Conservation (phyloP, 2,797 vertebrate genomes). For the Poecilia picta region DNA sequence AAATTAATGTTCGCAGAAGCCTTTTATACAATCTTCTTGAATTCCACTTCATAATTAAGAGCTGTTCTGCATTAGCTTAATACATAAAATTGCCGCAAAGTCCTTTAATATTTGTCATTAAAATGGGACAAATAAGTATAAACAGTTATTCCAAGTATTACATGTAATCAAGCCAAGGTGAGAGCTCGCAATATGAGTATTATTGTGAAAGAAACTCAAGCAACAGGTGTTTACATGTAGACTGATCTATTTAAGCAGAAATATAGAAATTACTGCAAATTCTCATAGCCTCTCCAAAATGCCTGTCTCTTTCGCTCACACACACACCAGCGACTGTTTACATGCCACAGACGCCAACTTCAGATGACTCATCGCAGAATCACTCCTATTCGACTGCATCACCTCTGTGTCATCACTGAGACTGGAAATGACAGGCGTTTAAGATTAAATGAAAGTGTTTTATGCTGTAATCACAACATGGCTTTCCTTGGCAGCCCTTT, state of each 20-base stretch:
- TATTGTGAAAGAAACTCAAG: background rate
- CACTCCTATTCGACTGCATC: slow-evolving; percentile 29
- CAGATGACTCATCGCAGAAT: slow-evolving; percentile 19
- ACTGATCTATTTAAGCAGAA: background rate
- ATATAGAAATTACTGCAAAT: background rate
- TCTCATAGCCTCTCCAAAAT: background rate
- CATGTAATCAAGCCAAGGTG: background rate
- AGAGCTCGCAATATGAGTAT: background rate
- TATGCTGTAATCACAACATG: slow-evolving; percentile 64
- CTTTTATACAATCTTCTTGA: background rate
- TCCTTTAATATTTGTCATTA: background rate
- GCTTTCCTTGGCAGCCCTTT: slow-evolving; percentile 73
- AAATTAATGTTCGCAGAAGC: background rate
- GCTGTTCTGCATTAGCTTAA: background rate
- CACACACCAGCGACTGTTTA: slow-evolving; percentile 3
- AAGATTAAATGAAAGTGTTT: slow-evolving; percentile 66
- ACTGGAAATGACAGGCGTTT: slow-evolving; percentile 34
- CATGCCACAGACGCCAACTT: slow-evolving; percentile 37
- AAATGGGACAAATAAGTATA: background rate
- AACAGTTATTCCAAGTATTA: background rate
- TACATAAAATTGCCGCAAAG: background rate
- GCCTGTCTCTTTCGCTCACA: background rate
- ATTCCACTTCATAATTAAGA: background rate
- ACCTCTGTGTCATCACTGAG: slow-evolving; percentile 17
- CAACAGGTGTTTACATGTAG: slow-evolving; percentile 1